These are phyloP conservation scores for Emydoidea blandingii DNA, from an alignment of 2,797 vertebrate species.

Conservation along the genomic window DNA sequence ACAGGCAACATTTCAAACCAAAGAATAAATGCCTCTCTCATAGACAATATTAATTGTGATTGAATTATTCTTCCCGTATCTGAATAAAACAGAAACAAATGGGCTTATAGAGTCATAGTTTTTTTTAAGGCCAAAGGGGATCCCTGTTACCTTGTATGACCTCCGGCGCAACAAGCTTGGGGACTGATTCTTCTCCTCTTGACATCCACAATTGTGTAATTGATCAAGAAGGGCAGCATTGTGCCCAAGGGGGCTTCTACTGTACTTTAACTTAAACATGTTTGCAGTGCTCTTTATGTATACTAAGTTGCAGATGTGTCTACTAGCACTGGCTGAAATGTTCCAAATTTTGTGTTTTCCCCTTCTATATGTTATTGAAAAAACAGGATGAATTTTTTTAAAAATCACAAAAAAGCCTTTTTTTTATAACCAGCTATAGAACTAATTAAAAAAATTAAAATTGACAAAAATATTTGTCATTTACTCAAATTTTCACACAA, in stretches of 20 bases:
- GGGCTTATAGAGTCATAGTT: no score
- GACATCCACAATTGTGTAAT: no score
- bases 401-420: neutral
- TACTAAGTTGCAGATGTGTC: neutral
- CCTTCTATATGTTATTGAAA: neutral
- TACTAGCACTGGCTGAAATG: neutral
- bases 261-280: neutral
- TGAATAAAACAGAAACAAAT: no score
- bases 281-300: neutral
- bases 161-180: no score
- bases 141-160: no score
- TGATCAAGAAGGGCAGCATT: neutral
- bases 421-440: neutral
- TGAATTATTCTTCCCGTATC: neutral
- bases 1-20: neutral
- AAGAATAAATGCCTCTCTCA: neutral
- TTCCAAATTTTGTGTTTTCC: neutral
- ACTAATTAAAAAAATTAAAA: neutral
- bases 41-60: neutral
- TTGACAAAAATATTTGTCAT: neutral
- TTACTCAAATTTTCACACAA: no score
- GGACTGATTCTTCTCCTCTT: no score
- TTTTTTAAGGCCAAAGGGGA: no score
- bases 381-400: neutral
- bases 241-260: neutral